Conservation (phyloP, 2,113 vertebrate genomes). For the Loxodonta africana region DNA sequence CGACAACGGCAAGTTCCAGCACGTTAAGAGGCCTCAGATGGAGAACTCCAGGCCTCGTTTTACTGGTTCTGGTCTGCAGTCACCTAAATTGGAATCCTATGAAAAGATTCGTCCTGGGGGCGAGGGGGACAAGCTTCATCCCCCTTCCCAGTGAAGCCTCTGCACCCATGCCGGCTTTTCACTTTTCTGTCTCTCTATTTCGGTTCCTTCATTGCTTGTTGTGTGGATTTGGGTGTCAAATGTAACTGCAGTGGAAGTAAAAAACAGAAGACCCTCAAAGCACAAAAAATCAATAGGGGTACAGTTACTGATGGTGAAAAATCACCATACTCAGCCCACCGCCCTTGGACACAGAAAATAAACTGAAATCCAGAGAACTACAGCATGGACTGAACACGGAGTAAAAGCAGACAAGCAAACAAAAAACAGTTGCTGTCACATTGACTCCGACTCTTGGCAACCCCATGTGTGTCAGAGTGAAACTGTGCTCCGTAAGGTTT, state of each 20-base stretch:
- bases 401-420: too few species aligned
- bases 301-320: conserved; percentile 98
- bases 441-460: too few species aligned
- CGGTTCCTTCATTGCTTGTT: conserved; percentile 98
- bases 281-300: conserved; percentile 97
- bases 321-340: conserved; percentile 97
- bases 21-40: conserved; percentile 88
- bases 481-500: too few species aligned
- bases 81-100: conserved; percentile 93
- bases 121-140: conserved; percentile 95
- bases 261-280: conserved; percentile 98
- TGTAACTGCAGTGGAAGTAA: conserved; percentile 99
- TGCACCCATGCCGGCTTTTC: conserved; percentile 98
- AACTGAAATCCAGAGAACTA: conserved; percentile 96
- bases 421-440: too few species aligned
- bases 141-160: conserved; percentile 96
- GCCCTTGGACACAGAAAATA: conserved; percentile 95
- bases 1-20: conserved; percentile 70
- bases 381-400: conserved; percentile 95
- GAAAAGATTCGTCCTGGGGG: conserved; percentile 98
- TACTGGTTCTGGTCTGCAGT: conserved; percentile 89
- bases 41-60: conserved; percentile 94
- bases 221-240: conserved; percentile 99
- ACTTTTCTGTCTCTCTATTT: conserved; percentile 98
- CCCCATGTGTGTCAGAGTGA: too few species aligned